Conservation (phyloP, 1,140 invertebrate species). For the Caenorhabditis briggsae region DNA sequence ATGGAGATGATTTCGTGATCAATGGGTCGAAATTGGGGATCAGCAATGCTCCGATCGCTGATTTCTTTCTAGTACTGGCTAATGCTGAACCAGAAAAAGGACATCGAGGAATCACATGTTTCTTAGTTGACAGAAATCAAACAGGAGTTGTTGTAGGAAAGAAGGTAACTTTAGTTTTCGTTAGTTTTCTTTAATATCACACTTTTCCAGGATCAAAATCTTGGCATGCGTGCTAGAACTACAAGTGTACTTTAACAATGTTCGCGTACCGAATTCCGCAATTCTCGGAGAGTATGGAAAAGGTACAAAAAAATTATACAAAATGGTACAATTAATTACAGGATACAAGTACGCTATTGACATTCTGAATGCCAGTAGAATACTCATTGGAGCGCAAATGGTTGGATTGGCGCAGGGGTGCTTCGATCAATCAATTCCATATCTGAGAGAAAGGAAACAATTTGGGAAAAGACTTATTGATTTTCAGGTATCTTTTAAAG, state of each 20-base stretch:
- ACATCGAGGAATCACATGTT: conserved; percentile 83
- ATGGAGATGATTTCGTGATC: conserved; percentile 79
- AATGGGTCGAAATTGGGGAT: conserved; percentile 86
- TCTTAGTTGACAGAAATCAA: conserved; percentile 81
- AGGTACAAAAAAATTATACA: conserved; percentile 70
- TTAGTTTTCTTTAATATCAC: too few species aligned
- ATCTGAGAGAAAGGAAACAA: conserved; percentile 91
- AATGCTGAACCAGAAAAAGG: conserved; percentile 85
- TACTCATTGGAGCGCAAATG: conserved; percentile 96
- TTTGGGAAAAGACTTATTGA: conserved; percentile 90
- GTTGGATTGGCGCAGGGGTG: conserved; percentile 92
- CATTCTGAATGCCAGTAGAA: conserved; percentile 93
- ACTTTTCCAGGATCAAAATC: conserved; percentile 82
- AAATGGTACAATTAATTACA: conserved; percentile 82
- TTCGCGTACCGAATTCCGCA: conserved; percentile 82
- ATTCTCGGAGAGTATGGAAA: conserved; percentile 76
- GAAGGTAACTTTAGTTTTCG: conserved; percentile 82
- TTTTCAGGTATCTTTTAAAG: conserved; percentile 84
- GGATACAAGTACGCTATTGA: conserved; percentile 96
- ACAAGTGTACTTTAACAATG: conserved; percentile 95
- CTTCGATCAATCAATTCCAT: conserved; percentile 91
- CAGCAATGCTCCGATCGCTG: conserved; percentile 91
- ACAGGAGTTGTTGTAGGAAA: conserved; percentile 79
- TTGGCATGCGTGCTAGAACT: conserved; percentile 87
- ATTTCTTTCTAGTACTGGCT: conserved; percentile 84